Conservation (phyloP, 2,113 vertebrate species). For the Sinocyclocheilus rhinocerous region DNA sequence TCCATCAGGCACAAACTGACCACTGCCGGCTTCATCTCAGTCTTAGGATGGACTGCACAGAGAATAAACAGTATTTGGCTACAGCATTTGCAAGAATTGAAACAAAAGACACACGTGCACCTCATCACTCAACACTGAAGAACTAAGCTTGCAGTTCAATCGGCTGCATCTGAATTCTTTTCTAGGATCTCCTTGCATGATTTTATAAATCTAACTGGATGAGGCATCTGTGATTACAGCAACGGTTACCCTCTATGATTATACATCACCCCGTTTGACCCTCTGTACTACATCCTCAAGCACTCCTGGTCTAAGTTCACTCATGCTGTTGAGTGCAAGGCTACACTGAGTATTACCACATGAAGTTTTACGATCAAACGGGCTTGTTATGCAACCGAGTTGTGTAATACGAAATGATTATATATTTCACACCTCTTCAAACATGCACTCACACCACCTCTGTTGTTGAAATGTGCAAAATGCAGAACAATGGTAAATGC, state of each 20-base stretch:
- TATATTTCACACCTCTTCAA: constrained; percentile 53
- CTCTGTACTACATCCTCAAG: not conserved
- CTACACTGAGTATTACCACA: constrained; percentile 13
- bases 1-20: not conserved
- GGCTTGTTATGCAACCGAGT: constrained; percentile 57
- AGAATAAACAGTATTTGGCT: not conserved
- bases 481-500: constrained; percentile 38
- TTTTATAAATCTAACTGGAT: not conserved
- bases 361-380: constrained; percentile 38
- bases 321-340: not conserved
- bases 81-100: not conserved
- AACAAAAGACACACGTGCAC: not conserved
- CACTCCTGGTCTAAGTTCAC: not conserved
- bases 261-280: not conserved
- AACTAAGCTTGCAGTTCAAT: not conserved
- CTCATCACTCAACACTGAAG: not conserved
- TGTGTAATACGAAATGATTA: constrained; percentile 56
- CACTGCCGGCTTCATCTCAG: too few species aligned
- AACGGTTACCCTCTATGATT: not conserved
- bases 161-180: not conserved
- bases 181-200: not conserved
- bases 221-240: not conserved
- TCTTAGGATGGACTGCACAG: not conserved
- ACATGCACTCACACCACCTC: constrained; percentile 42
- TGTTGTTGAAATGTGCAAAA: constrained; percentile 47